Evolutionary conservation across 2,113 vertebrate genomes (phyloP), one percentile per base, ranked within the genome.

Genomic region (Rostratula benghalensis): DNA sequence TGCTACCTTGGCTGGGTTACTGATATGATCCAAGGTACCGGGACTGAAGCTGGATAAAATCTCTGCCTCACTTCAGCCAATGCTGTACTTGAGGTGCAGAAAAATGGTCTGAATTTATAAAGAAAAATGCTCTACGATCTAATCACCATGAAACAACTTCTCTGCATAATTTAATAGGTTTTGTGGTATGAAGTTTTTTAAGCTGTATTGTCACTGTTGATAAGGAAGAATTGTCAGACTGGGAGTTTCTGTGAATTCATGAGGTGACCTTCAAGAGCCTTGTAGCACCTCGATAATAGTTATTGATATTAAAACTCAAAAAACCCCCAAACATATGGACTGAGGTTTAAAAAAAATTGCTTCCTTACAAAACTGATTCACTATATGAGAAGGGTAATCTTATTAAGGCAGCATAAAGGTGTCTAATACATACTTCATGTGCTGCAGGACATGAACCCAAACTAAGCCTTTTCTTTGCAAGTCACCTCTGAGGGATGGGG

Each of bases 271-370:
- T 80, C 8, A 51, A 3, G 67, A 73, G 22, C 63, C 57, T 76
- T 3, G 1, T 33, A 67, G 53, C 53, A 61, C 20, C 12, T 89
- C 46, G 50, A 10, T 61, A 61, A 39, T 46, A 20, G 7, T 14
- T 87, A 20, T 0, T 81, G 23, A 18, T 75, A 17, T 2, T 33
- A 75, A 27, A 90, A 43, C 15, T 35, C 20, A 33, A n/a, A 51
- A 77, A 19, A 2, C 2, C 13, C 4, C 0, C 13, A 43, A 43
- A 43, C 43, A 0, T 43, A 8, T 4, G 39, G 54, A 33, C 69
- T 43, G 33, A 57, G 7, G 7, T 69, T 90, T 64, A 4, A 61
- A 91, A 39, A 75, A 41, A 56, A 48, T 3, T 23, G 10, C 53
- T 79, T 94, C 28, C 25, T 9, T 75, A 11, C 23, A 17, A 31